Conservation (phyloP, 2,113 vertebrate species). For the Gorsachius goisagi region DNA sequence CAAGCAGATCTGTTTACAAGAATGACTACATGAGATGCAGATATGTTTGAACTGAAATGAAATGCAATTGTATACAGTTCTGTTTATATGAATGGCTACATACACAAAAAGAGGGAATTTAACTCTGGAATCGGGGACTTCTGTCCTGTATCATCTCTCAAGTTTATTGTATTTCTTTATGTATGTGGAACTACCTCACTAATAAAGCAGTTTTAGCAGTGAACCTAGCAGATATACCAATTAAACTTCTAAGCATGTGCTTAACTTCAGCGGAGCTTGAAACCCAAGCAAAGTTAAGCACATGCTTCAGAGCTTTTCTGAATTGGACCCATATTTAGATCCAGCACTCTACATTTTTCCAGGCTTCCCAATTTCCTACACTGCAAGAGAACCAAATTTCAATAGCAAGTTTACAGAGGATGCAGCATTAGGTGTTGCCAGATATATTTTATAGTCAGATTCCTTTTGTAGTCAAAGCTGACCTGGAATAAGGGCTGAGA, state of each 20-base stretch:
- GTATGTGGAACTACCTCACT: neutral
- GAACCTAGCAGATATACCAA: neutral
- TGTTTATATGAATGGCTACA: neutral
- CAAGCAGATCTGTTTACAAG: slow-evolving; percentile 21
- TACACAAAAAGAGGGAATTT: neutral
- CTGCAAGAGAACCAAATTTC: neutral
- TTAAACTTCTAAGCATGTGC: neutral
- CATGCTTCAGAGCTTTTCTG: neutral
- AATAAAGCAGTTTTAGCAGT: neutral
- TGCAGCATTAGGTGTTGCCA: neutral
- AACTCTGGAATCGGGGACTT: neutral
- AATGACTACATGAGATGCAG: neutral
- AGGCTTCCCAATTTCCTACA: neutral
- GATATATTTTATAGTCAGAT: neutral
- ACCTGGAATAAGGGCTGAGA: neutral
- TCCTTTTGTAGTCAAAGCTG: neutral
- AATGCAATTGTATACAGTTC: slow-evolving; percentile 10
- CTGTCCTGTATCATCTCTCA: neutral
- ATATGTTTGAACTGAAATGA: slow-evolving; percentile 27
- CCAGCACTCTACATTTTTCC: neutral
- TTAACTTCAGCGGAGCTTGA: neutral
- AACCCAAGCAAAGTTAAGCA: neutral
- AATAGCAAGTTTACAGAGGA: neutral
- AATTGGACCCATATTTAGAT: neutral
- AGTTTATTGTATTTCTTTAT: neutral